phyloP scores from a whole-genome alignment of 2,888 invertebrate genomes.

The Pteria penguin region DNA sequence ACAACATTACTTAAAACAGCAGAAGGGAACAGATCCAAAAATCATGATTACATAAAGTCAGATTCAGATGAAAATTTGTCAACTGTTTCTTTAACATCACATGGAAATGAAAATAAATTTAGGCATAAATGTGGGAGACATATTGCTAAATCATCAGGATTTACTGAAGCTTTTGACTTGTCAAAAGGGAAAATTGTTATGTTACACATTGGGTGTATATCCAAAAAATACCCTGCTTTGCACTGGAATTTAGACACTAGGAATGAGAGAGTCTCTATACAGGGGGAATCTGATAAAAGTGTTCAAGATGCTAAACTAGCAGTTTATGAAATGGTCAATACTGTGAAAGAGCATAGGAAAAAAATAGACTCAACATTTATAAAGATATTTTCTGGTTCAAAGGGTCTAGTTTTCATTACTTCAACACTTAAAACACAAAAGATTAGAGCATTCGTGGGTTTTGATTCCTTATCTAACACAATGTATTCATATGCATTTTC shows the following conservation, averaged over 20 bases:
- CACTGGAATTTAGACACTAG: not conserved
- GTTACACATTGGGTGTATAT: not conserved
- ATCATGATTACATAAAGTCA: too few relatives aligned
- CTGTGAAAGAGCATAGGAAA: not conserved
- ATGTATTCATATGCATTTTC: not conserved
- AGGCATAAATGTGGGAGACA: too few relatives aligned
- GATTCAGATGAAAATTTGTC: too few relatives aligned
- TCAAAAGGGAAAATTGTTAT: not conserved
- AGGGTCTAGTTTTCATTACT: not conserved
- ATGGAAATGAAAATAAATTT: too few relatives aligned
- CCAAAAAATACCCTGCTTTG: not conserved
- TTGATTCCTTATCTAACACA: not conserved
- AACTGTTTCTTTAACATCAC: too few relatives aligned
- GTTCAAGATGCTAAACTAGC: not conserved
- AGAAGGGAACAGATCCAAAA: too few relatives aligned
- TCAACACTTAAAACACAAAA: not conserved
- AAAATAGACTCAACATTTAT: not conserved
- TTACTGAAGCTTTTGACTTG: not conserved
- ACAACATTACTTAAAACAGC: too few relatives aligned
- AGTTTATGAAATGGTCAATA: not conserved
- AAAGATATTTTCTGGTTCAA: not conserved
- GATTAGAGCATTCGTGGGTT: not conserved
- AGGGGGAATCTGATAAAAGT: not conserved
- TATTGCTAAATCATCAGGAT: too few relatives aligned
- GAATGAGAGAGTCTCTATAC: not conserved